Evolutionary conservation across 1,140 invertebrate species (phyloP).

Genomic region (Tribolium castaneum): DNA sequence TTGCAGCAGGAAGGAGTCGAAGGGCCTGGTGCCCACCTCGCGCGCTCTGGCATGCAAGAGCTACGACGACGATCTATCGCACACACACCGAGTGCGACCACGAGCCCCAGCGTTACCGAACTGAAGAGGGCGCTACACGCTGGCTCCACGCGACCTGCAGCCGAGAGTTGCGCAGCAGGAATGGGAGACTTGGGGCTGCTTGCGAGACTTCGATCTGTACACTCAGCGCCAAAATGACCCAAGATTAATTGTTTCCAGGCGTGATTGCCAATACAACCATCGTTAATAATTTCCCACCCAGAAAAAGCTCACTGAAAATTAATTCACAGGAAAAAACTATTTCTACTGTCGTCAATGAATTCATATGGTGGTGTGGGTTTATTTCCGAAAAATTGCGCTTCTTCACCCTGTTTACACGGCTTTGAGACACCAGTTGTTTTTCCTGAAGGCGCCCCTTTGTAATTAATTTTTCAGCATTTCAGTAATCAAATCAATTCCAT

Average conservation of each 20-base stretch:
- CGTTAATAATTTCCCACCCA: slow-evolving; percentile 26
- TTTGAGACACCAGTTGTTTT: no score
- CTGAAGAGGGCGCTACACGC: slow-evolving; percentile 35
- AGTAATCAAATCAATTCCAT: not conserved
- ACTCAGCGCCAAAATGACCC: slow-evolving; percentile 19
- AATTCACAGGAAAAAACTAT: no score
- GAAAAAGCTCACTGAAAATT: no score
- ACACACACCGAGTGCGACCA: slow-evolving; percentile 13
- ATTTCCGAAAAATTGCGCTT: no score
- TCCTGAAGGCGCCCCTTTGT: not conserved
- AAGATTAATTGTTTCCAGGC: slow-evolving; percentile 41
- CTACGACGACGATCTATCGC: not conserved
- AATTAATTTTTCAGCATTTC: not conserved
- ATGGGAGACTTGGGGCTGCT: not conserved
- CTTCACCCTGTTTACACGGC: no score
- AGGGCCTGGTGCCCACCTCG: not conserved
- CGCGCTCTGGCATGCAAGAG: slow-evolving; percentile 6
- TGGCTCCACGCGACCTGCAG: slow-evolving; percentile 32
- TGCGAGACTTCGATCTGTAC: slow-evolving; percentile 28
- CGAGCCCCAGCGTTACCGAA: slow-evolving; percentile 8
- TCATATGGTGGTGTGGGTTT: no score
- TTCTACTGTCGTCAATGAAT: no score
- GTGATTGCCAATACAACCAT: slow-evolving; percentile 39
- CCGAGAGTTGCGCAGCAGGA: slow-evolving; percentile 34
- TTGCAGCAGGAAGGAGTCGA: no score